Evolutionary conservation across 2,888 invertebrate genomes (phyloP).

Genomic region (Zygogramma bicolorata): DNA sequence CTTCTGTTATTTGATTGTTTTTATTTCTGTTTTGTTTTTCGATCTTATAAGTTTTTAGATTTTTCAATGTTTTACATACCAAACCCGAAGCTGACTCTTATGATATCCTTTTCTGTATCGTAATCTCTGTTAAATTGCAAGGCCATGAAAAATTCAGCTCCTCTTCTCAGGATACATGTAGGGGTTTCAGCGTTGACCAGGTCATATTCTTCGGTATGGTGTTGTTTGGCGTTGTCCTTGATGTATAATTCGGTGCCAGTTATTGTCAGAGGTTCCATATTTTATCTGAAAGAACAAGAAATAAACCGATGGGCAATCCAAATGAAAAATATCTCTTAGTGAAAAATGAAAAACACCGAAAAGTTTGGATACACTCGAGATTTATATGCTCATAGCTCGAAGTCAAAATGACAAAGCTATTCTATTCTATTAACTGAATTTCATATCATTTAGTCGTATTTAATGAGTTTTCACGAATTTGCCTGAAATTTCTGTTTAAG

Average conservation of each 20-base stretch:
- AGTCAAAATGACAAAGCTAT: too few relatives aligned
- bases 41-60: too few relatives aligned
- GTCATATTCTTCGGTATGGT: slow-evolving; percentile 79
- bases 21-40: too few relatives aligned
- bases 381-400: too few relatives aligned
- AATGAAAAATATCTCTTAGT: background rate
- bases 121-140: slow-evolving; percentile 75
- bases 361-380: too few relatives aligned
- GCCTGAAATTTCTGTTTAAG: too few relatives aligned
- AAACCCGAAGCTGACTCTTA: slow-evolving; percentile 77
- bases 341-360: background rate
- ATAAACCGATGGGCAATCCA: too few relatives aligned
- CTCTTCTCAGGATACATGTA: slow-evolving; percentile 78
- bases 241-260: slow-evolving; percentile 70
- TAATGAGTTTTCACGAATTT: too few relatives aligned
- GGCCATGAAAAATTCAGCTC: slow-evolving; percentile 79
- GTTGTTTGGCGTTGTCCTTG: slow-evolving; percentile 75
- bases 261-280: slow-evolving; percentile 70
- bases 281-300: background rate
- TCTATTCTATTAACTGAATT: too few relatives aligned
- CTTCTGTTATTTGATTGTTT: too few relatives aligned
- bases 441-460: too few relatives aligned
- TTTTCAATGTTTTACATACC: slow-evolving; percentile 66
- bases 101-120: slow-evolving; percentile 73
- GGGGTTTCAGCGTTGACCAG: slow-evolving; percentile 72